Base-by-base conservation (phyloP, 2,888 invertebrate genomes). In the Sinodicranocentrus sp. region DNA sequence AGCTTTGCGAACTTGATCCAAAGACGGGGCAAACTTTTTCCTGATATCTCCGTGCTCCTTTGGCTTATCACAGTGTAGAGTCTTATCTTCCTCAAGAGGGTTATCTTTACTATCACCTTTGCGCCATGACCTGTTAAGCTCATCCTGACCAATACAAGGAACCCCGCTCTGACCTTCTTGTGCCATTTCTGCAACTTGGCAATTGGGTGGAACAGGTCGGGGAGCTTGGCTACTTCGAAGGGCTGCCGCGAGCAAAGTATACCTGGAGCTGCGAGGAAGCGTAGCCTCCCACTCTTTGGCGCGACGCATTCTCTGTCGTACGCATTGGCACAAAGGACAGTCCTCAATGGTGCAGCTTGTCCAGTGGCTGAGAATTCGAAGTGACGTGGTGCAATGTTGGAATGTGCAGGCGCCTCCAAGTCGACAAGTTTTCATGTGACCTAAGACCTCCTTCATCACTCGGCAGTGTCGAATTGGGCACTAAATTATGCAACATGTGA, bases 211-310 rank as follows among this genome's bases (percentile, higher is more conserved):
- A 8, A 48, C 73, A 8, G 67, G 82, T 3, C 54, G 67, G 0
- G 82, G 82, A 5, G 70, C 26, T 63, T 82, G 82, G 17, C 70
- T 76, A 54, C 82, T 82, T 48, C 82, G 57, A 15, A 75, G 61
- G 0, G 76, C 76, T 8, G 82, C 82, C 0, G 82, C 82, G 33
- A 82, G 82, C 19, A 82, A 26, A 6, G 82, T 82, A 21, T 82
- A 82, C 15, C 71, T 39, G 8, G 68, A 68, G 44, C 76, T 82
- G 10, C 71, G 43, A 2, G 82, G 82, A 0, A 82, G 26, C 39
- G 76, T 82, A 1, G 57, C 44, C 63, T 82, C 82, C 82, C 82
- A 82, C 54, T 82, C 82, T 44, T 82, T 82, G 33, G 82, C 82
- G 13, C 75, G 57, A 0, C 68, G 59, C 75, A 82, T 82, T 21